Evolutionary conservation across 2,113 vertebrate species (phyloP).

Genomic region (Zosterops lateralis): DNA sequence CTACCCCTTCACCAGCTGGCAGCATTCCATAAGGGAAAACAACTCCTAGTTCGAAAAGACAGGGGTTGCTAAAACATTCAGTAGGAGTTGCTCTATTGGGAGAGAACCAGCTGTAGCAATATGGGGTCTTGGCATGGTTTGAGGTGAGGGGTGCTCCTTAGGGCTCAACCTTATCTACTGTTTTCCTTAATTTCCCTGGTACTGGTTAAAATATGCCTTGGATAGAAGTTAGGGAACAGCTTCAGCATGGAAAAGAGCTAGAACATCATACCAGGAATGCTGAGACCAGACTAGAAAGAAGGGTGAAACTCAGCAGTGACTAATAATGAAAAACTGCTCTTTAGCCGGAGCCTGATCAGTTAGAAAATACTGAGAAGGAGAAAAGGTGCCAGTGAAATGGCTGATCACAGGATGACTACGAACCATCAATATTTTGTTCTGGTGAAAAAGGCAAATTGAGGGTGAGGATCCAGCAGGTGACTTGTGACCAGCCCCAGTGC

Average conservation of each 20-base stretch:
- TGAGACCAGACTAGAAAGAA: neutral
- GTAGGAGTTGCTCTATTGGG: neutral
- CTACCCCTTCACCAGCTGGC: neutral
- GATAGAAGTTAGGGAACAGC: neutral
- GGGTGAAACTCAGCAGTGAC: constrained; percentile 3
- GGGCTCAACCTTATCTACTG: neutral
- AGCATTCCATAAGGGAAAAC: neutral
- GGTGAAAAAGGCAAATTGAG: neutral
- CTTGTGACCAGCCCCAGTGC: neutral
- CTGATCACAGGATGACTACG: constrained; percentile 28
- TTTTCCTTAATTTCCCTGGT: neutral
- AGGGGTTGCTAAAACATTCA: neutral
- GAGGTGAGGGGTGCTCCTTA: neutral
- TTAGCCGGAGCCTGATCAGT: neutral
- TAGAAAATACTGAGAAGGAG: constrained; percentile 55
- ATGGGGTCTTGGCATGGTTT: neutral
- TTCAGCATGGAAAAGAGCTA: neutral
- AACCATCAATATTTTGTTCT: neutral
- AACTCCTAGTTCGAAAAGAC: neutral
- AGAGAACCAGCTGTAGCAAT: neutral
- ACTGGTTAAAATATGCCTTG: neutral
- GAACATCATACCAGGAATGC: neutral
- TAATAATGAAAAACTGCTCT: constrained; percentile 21
- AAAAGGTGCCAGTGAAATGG: neutral
- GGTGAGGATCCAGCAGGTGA: neutral